Percentiles rank a stretch among this genome's conserved stretches.
phyloP scores from a whole-genome alignment of 2,113 vertebrate genomes.

The Chrysochloris asiatica region DNA sequence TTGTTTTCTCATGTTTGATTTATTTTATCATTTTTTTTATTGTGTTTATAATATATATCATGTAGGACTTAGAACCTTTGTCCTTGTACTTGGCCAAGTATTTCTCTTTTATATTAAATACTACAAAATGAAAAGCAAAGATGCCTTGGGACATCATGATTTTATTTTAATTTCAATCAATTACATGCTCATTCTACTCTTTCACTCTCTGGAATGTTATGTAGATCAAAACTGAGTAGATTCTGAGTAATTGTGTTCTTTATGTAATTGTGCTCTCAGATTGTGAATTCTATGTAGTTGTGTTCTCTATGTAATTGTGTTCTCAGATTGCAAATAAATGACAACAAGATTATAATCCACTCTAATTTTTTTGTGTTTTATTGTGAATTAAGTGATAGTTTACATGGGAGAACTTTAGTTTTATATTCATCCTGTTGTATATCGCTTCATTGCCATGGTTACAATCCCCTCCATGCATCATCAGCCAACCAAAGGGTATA shows the following conservation, averaged over 20 bases:
- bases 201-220: not conserved
- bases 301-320: not conserved
- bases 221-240: not conserved
- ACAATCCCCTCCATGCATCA: no score
- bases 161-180: conserved; percentile 31
- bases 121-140: not conserved
- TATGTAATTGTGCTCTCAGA: not conserved
- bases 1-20: not conserved
- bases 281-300: not conserved
- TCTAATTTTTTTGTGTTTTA: no score
- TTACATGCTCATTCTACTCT: conserved; percentile 17
- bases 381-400: no score
- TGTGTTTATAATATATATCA: not conserved
- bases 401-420: no score
- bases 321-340: not conserved
- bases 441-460: no score
- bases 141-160: conserved; percentile 10
- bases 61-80: not conserved
- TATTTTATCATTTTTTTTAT: not conserved
- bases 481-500: no score
- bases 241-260: no score
- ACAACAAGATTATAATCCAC: not conserved
- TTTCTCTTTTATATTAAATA: conserved; percentile 36
- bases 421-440: no score
- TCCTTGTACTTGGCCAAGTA: not conserved